Conservation (phyloP, 2,888 invertebrate species). For the Papilio gigon region DNA sequence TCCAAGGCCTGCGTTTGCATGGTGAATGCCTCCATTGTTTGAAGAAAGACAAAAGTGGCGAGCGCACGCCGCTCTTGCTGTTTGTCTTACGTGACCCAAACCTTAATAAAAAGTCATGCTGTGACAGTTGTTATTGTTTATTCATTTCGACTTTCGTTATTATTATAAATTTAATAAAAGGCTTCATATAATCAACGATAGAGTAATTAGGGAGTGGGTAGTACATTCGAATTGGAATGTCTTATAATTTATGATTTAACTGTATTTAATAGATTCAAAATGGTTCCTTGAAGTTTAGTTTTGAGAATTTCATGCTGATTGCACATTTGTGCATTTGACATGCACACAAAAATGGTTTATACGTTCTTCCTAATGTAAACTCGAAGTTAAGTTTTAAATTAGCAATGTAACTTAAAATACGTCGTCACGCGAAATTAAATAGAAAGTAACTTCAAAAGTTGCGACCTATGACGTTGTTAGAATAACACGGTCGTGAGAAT, state of each 20-base stretch:
- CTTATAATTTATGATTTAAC: too few relatives aligned
- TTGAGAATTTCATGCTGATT: not conserved
- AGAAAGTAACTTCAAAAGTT: constrained; percentile 13
- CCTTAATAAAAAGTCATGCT: constrained; percentile 4
- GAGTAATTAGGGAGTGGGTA: too few relatives aligned
- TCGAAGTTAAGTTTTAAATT: not conserved
- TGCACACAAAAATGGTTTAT: not conserved
- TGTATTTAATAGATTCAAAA: not conserved
- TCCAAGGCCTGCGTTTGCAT: constrained; percentile 26
- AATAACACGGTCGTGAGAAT: constrained; percentile 22
- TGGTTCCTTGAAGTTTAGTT: not conserved
- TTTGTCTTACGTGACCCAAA: constrained; percentile 24
- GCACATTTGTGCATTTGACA: not conserved
- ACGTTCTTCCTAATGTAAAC: not conserved
- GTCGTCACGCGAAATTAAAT: not conserved
- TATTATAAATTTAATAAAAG: not conserved
- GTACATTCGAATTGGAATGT: too few relatives aligned
- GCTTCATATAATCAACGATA: too few relatives aligned
- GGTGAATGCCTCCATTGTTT: constrained; percentile 33
- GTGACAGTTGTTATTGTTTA: constrained; percentile 11
- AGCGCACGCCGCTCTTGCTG: constrained; percentile 21
- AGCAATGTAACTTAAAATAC: not conserved
- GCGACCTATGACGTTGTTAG: not conserved
- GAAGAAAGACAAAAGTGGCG: constrained; percentile 13
- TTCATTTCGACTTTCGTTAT: not conserved